phyloP scores from a whole-genome alignment of 2,113 vertebrate species.

The Dolichotis patagonum region DNA sequence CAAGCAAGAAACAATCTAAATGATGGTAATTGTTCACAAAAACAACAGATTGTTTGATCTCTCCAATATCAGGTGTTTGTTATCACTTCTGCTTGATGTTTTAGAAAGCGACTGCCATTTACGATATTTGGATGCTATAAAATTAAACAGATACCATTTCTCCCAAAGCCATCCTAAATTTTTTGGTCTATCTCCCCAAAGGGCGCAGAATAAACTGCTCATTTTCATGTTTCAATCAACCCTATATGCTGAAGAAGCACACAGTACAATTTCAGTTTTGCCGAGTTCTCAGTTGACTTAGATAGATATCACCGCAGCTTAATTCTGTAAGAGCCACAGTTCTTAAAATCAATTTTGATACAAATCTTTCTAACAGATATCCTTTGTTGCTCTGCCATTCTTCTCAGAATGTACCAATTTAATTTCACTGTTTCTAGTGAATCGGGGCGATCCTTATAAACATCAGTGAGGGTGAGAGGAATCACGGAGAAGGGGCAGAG shows the following conservation, averaged over 20 bases:
- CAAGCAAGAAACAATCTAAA: conserved; percentile 48
- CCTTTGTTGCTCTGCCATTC: not conserved
- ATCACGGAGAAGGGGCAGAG: not conserved
- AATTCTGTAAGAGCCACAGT: conserved; percentile 53
- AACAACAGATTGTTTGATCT: not conserved
- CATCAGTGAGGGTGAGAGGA: not conserved
- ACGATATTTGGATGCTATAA: not conserved
- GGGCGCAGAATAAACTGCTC: not conserved
- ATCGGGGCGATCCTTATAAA: not conserved
- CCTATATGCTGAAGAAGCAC: not conserved
- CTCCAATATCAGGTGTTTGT: not conserved
- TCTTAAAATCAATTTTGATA: not conserved
- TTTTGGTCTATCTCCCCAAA: conserved; percentile 41
- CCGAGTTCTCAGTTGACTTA: not conserved
- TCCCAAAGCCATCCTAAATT: not conserved
- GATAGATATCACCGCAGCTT: not conserved
- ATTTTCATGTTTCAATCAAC: conserved; percentile 47
- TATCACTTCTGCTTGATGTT: not conserved
- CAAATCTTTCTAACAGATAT: not conserved
- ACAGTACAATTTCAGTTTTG: not conserved
- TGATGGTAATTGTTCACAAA: conserved; percentile 35
- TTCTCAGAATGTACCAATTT: not conserved
- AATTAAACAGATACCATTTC: conserved; percentile 3
- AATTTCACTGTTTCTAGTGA: not conserved
- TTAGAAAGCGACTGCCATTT: not conserved